Base-by-base conservation (phyloP, 2,888 invertebrate genomes). In the Metalampra italica region DNA sequence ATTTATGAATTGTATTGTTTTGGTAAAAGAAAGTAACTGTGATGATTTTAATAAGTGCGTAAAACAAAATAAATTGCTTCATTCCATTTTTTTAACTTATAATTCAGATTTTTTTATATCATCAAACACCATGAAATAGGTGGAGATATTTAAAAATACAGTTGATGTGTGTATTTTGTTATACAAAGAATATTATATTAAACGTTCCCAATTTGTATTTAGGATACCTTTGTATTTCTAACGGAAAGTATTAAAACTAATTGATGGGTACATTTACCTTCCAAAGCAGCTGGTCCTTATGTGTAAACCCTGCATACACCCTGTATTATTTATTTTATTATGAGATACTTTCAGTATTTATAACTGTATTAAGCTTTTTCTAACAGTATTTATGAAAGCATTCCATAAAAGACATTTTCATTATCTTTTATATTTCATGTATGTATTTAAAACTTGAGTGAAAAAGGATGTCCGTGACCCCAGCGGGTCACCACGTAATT, bases 301-400 rank as follows among this genome's bases (percentile, higher is more conserved):
- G n/a, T n/a, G n/a, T n/a, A n/a, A n/a, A n/a, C n/a, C n/a, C n/a
- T n/a, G n/a, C n/a, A n/a, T n/a, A n/a, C n/a, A n/a, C 22, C 22
- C 22, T 22, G 5, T 3, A 22, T 22, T 22, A 3, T 34, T 34
- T 29, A 36, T 36, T 36, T 2, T 32, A 32, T 32, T 36, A 22
- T n/a, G 36, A 36, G n/a, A 2, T 38, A 22, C n/a, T 14, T 37
- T 22, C 48, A 32, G 34, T 42, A 47, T 9, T 46, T 46, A 12
- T 42, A n/a, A n/a, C 36, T 36, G 36, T 9, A 32, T n/a, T 11
- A 29, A 37, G 38, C 12, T 38, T 37, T 14, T 40, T 45, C 22
- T 46, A 61, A 59, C 67, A 71, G 69, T 77, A 79, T 78, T 76
- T 65, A 38, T n/a, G 11, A 11, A 55, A 49, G 68, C 83, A 81